Percentiles rank a stretch among this genome's conserved stretches.
Conservation (phyloP, 2,888 invertebrate species). For the Linyphia triangularis region DNA sequence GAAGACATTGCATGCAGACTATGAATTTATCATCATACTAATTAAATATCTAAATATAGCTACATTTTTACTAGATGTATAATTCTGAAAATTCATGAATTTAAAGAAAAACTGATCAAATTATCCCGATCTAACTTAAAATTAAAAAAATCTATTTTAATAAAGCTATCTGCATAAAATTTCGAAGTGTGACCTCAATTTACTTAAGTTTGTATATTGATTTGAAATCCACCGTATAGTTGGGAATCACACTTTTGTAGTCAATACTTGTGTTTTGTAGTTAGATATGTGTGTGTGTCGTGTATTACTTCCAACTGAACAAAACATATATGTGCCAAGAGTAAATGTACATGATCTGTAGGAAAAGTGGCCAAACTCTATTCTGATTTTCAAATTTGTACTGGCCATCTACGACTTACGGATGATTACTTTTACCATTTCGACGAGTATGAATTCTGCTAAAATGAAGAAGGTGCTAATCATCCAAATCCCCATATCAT, state of each 20-base stretch:
- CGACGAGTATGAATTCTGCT: slow-evolving; percentile 53
- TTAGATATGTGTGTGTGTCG: slow-evolving; percentile 26
- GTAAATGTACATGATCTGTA: slow-evolving; percentile 64
- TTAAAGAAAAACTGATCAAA: no score
- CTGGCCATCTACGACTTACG: slow-evolving; percentile 44
- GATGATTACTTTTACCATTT: slow-evolving; percentile 68
- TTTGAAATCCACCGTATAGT: background rate
- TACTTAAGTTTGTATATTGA: no score
- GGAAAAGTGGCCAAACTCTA: background rate
- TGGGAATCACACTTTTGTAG: background rate
- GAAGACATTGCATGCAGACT: no score
- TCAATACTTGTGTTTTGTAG: background rate
- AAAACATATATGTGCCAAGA: slow-evolving; percentile 73
- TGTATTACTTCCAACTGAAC: slow-evolving; percentile 56
- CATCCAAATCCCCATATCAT: slow-evolving; percentile 68
- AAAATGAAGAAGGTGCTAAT: slow-evolving; percentile 68
- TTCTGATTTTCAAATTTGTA: background rate
- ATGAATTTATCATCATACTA: no score
- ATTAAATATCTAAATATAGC: no score
- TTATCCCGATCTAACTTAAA: no score
- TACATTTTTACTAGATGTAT: no score
- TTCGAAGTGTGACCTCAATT: no score
- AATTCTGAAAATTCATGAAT: no score
- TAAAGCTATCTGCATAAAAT: no score
- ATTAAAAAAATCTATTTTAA: no score